Evolutionary conservation across 30 jellyfish, hydroid and myxozoan species (phyloP), one percentile per base, ranked within the genome.

Genomic region (Hydractinia echinata): DNA sequence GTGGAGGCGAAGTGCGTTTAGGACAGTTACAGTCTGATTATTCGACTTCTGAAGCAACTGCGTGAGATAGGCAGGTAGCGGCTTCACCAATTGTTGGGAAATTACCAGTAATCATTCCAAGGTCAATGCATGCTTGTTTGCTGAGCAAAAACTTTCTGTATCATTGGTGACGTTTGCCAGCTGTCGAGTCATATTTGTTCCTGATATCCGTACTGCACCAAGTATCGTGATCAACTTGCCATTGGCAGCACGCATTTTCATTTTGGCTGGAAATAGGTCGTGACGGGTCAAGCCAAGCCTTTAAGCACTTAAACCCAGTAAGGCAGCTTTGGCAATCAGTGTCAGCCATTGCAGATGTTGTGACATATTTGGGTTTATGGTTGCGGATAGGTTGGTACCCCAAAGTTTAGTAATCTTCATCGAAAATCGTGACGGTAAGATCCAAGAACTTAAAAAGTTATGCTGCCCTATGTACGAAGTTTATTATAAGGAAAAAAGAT

Each of bases 261-360:
- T 76, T 48, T 77, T 5, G 5, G 48, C 77, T 76, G 84, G 84
- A 55, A 76, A 4, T 14, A 76, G 82, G 76, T 73, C 82, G 18
- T 73, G 9, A 76, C 82, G 13, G 49, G 76, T 8, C 76, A 10
- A n/a, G n/a, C n/a, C n/a, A n/a, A n/a, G n/a, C n/a, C 39, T 73
- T 76, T 8, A 73, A 13, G 82, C 15, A 13, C 39, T 73, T 73
- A 15, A 8, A 73, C 9, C 76, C 6, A n/a, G 77, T 52, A 4
- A 76, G 44, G 81, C 84, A 76, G 54, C 81, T 5, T 77, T 6
- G 82, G 77, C 82, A 76, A 6, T 78, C 84, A 15, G 84, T 76
- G 48, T 76, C 84, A 4, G 77, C 84, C 84, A 76, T 76, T 8
- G 84, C 84, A 48, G n/a, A 53, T 4, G 53, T n/a, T 53, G 50